Evolutionary conservation across 2,888 invertebrate genomes (phyloP).

Genomic region (Leucozona laternaria): DNA sequence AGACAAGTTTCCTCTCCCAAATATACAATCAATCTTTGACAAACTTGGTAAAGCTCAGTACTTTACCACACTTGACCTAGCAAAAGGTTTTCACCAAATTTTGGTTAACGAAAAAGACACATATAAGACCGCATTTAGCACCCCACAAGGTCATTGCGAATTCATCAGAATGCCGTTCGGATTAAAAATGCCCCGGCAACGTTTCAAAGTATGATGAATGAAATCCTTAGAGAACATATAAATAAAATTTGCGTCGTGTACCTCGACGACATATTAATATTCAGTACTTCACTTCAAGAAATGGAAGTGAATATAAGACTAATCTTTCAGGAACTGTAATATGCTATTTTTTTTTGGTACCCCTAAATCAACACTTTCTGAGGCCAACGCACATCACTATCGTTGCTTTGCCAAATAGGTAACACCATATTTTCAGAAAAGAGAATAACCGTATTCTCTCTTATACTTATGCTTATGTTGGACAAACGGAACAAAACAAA

Average conservation of each 20-base stretch:
- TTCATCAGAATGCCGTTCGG: constrained; percentile 77
- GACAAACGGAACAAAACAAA: too few species aligned
- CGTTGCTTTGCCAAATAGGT: too few species aligned
- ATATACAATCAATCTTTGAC: too few species aligned
- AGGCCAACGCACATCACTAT: too few species aligned
- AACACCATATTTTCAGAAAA: too few species aligned
- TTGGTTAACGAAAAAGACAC: constrained; percentile 39
- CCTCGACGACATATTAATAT: constrained; percentile 78
- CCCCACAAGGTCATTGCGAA: constrained; percentile 78
- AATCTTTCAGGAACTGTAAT: background rate
- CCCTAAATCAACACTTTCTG: too few species aligned
- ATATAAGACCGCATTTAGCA: constrained; percentile 78
- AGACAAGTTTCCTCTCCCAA: too few species aligned
- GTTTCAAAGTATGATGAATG: too few species aligned
- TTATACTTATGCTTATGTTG: too few species aligned
- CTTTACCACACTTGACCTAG: constrained; percentile 13
- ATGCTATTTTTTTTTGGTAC: too few species aligned
- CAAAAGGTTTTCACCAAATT: constrained; percentile 1
- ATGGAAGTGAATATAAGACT: background rate
- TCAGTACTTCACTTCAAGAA: background rate
- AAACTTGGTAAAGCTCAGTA: too few species aligned
- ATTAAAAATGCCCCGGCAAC: constrained; percentile 78
- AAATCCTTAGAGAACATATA: constrained; percentile 77
- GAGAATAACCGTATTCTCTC: too few species aligned
- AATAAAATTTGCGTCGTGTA: constrained; percentile 68